Conservation (phyloP, 2,888 invertebrate genomes). For the Spicauda simplicius region DNA sequence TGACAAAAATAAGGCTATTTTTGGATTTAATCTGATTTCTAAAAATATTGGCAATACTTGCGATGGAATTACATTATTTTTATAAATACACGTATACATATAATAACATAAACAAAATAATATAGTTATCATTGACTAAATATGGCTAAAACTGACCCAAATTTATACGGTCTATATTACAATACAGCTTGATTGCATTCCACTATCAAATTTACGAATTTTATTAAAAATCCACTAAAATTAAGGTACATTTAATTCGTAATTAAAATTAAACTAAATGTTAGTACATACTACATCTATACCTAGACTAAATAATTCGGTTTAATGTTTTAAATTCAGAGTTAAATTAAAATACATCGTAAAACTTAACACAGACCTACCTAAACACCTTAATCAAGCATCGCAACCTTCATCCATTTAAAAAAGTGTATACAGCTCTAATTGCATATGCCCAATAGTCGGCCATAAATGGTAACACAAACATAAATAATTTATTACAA, state of each 20-base stretch:
- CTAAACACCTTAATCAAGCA: too few species aligned
- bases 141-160: slow-evolving; percentile 25
- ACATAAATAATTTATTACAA: too few species aligned
- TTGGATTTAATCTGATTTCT: not conserved
- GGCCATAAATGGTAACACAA: too few species aligned
- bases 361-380: not conserved
- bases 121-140: slow-evolving; percentile 10
- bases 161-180: slow-evolving; percentile 5
- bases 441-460: too few species aligned
- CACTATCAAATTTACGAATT: slow-evolving; percentile 55
- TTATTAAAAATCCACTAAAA: not conserved
- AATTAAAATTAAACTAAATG: not conserved
- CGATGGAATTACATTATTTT: too few species aligned
- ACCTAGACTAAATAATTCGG: slow-evolving; percentile 23
- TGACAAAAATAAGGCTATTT: too few species aligned
- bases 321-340: slow-evolving; percentile 1
- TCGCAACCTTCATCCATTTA: too few species aligned
- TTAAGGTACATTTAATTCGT: not conserved
- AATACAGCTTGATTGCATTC: slow-evolving; percentile 51
- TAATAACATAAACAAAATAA: too few species aligned
- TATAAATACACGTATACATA: too few species aligned
- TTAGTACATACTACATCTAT: not conserved
- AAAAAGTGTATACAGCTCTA: too few species aligned
- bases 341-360: slow-evolving; percentile 15
- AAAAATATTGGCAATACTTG: not conserved